These are phyloP conservation scores for Dromiciops gliroides DNA, from an alignment of 2,113 vertebrate genomes.

Conservation along the genomic window DNA sequence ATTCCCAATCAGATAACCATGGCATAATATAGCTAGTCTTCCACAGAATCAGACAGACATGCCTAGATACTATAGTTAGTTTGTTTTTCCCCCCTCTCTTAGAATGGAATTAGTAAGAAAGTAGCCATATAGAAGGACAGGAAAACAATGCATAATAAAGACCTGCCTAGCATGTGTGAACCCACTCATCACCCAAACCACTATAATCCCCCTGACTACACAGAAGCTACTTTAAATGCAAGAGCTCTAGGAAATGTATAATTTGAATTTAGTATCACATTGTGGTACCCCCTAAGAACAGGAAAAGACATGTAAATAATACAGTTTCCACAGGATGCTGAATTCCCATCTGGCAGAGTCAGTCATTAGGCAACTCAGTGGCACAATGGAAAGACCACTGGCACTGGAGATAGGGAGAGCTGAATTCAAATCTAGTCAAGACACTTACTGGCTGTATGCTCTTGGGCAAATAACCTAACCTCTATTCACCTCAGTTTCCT, in stretches of 20 bases:
- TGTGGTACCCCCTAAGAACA: background rate
- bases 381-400: background rate
- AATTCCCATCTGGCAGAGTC: background rate
- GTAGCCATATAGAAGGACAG: background rate
- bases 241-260: background rate
- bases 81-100: background rate
- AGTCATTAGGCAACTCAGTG: background rate
- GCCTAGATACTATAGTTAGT: background rate
- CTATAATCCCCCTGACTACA: background rate
- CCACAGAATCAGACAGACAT: background rate
- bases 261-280: background rate
- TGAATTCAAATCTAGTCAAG: background rate
- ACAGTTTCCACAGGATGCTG: background rate
- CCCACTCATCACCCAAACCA: background rate
- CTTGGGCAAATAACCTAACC: background rate
- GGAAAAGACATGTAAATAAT: background rate
- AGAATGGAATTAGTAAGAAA: background rate
- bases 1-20: background rate
- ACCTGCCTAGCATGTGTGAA: background rate
- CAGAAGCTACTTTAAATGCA: background rate
- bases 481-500: background rate
- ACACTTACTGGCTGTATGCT: background rate
- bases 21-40: background rate
- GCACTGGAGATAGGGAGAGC: background rate
- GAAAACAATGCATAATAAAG: background rate